Evolutionary conservation across 1,140 invertebrate genomes (phyloP).

Genomic region (Cotesia chilonis): DNA sequence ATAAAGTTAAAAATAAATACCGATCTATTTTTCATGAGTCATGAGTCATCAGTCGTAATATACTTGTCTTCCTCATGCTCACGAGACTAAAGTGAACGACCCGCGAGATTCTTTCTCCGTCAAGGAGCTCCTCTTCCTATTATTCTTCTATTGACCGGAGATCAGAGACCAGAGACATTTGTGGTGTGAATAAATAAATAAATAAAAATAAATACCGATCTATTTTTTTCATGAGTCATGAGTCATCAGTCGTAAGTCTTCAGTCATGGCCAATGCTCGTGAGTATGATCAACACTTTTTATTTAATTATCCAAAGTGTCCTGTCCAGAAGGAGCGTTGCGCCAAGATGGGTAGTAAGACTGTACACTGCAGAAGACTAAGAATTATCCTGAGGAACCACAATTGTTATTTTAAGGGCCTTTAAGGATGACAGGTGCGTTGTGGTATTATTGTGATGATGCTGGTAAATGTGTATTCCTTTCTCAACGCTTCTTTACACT

Average conservation of each 20-base stretch:
- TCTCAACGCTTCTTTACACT: slow-evolving; percentile 2
- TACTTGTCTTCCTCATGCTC: too few relatives aligned
- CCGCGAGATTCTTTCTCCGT: neutral
- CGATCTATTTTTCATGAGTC: slow-evolving; percentile 37
- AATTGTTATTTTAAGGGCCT: slow-evolving; percentile 64
- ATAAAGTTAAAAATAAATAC: slow-evolving; percentile 49
- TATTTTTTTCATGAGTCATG: slow-evolving; percentile 39
- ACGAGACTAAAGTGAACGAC: neutral
- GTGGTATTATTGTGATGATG: slow-evolving; percentile 53
- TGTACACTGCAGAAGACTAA: too few relatives aligned
- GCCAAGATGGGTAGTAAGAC: too few relatives aligned
- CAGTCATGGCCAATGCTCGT: too few relatives aligned
- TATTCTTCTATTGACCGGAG: too few relatives aligned
- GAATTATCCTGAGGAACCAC: slow-evolving; percentile 50
- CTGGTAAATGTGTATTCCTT: neutral
- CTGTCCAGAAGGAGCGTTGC: neutral
- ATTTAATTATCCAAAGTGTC: slow-evolving; percentile 1
- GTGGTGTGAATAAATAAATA: slow-evolving; percentile 47
- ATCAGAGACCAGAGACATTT: neutral
- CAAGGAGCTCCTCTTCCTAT: neutral
- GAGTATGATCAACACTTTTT: neutral
- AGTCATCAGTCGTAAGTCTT: neutral
- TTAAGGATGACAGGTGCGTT: slow-evolving; percentile 64
- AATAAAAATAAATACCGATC: slow-evolving; percentile 43
- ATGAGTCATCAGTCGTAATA: slow-evolving; percentile 6